Percentiles rank a stretch among this genome's conserved stretches.
Evolutionary conservation across 2,797 vertebrate species (phyloP).

Genomic region (Sebastes nivosus): DNA sequence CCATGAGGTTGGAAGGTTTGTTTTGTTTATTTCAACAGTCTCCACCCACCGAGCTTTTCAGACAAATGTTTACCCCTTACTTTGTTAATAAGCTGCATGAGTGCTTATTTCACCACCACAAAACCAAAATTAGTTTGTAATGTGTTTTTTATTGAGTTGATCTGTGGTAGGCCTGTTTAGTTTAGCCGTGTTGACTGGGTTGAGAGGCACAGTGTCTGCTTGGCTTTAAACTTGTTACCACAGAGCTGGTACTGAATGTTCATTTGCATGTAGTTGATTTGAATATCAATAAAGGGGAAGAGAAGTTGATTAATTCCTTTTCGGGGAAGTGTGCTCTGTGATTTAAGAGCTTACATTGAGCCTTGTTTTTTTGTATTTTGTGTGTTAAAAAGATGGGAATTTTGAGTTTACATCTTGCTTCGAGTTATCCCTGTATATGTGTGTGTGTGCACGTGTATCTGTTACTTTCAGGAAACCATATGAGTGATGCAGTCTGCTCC

Average conservation of each 20-base stretch:
- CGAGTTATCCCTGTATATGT: not conserved
- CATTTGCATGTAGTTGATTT: not conserved
- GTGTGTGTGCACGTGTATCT: not conserved
- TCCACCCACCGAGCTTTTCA: constrained; percentile 35
- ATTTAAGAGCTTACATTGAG: not conserved
- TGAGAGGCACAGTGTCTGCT: not conserved
- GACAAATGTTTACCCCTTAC: not conserved
- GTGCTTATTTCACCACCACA: not conserved
- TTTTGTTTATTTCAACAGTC: constrained; percentile 37
- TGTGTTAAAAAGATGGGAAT: not conserved
- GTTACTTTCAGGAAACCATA: not conserved
- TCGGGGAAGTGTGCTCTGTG: not conserved
- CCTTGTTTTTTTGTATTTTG: not conserved
- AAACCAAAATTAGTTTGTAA: not conserved
- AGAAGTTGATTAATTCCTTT: not conserved
- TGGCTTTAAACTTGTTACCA: constrained; percentile 17
- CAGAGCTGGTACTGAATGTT: constrained; percentile 3
- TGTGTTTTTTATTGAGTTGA: not conserved
- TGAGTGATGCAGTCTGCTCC: not conserved
- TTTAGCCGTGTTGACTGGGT: not conserved
- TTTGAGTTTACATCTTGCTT: constrained; percentile 9
- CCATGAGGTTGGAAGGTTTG: constrained; percentile 34
- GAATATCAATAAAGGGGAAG: not conserved
- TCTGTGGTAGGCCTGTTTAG: not conserved
- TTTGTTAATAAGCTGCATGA: not conserved